Evolutionary conservation across 2,113 vertebrate genomes (phyloP).

Genomic region (Protobothrops flavoviridis): DNA sequence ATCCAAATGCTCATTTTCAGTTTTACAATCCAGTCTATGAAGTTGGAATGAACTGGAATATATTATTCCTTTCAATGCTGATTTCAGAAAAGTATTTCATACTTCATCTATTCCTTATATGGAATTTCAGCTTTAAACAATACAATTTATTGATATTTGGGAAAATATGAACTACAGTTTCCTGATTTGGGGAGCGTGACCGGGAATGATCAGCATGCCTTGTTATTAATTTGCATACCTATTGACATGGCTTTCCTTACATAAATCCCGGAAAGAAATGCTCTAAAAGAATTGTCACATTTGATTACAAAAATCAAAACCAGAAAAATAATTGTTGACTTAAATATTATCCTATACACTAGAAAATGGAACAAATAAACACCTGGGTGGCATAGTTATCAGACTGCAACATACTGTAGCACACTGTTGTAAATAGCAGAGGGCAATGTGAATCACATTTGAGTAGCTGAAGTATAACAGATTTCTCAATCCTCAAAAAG

Average conservation of each 20-base stretch:
- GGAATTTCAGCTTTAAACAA: neutral
- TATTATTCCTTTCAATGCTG: neutral
- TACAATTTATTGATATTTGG: neutral
- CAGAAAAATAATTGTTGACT: neutral
- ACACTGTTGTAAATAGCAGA: neutral
- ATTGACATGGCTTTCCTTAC: neutral
- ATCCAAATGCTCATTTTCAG: neutral
- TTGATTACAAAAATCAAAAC: neutral
- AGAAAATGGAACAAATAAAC: neutral
- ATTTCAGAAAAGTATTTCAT: neutral
- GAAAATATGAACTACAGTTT: neutral
- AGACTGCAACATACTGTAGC: neutral
- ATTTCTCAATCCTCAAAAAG: neutral
- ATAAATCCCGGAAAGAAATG: neutral
- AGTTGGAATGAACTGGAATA: neutral
- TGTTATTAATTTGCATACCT: neutral
- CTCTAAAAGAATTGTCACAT: neutral
- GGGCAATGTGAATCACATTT: neutral
- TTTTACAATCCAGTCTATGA: neutral
- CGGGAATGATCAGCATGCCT: neutral
- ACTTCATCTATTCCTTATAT: neutral
- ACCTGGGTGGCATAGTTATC: neutral
- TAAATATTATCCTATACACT: neutral
- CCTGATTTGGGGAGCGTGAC: neutral
- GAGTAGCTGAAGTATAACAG: neutral